Evolutionary conservation across 92 coral and sea anemone species (phyloP), one percentile per base, ranked within the genome.

Genomic region (Bergia puertoricense): DNA sequence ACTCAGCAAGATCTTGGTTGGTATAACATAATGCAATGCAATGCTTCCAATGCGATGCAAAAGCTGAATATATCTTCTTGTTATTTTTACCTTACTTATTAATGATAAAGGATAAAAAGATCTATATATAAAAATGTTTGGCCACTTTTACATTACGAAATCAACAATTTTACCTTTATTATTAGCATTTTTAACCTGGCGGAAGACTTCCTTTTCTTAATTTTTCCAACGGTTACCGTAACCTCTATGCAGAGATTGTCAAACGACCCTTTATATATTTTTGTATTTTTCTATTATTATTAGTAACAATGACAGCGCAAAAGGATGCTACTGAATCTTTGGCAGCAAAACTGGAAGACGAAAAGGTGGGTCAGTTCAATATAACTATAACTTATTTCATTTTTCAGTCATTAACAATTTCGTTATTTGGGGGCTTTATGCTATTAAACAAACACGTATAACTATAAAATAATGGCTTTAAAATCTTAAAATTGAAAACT

Each of bases 1-100:
- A 84, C 16, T 45, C 78, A 84, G 65, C 59, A 6, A 23, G 87
- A 84, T 18, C 87, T 84, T 48, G 87, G 87, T 84, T 71, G 66
- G 87, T 84, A 81, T 41, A 23, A 3, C 2, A 43, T 39, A 6
- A 37, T 74, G 46, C 46, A 62, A 18, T 16, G 42, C 1, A 5
- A 8, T 81, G 22, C 7, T 37, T 81, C 10, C 85, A 37, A 40
- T 80, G 36, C 38, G 22, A 13, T 56, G 5, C 36, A 45, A 44
- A 2, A 50, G 8, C 9, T 6, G 8, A 50, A 50, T 5, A 0
- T 50, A 1, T 50, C 56, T 50, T 50, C 6, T 50, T 51, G 57
- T 8, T 51, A 7, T 46, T 51, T 51, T 51, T 51, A 51, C 14
- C 57, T 51, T 51, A 51, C 10, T 9, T 8, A 15, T 51, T 51